Conservation (phyloP, 1,140 invertebrate genomes). For the Oryctes rhinoceros region DNA sequence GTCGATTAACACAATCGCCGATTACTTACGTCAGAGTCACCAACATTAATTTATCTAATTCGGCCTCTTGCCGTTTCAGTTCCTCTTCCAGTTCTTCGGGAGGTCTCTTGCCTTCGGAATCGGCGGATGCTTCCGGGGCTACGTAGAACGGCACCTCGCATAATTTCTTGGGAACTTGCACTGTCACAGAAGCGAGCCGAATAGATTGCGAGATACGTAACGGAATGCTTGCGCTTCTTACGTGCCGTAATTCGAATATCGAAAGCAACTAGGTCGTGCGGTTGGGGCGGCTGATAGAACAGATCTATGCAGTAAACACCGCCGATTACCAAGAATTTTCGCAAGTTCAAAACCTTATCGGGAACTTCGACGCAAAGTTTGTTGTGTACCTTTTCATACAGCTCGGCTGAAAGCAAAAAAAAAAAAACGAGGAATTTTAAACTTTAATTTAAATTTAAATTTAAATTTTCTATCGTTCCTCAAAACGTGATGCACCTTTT, state of each 20-base stretch:
- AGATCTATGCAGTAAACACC: slow-evolving; percentile 73
- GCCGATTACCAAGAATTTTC: slow-evolving; percentile 72
- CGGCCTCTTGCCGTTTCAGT: slow-evolving; percentile 75
- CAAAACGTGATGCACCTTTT: too few species aligned
- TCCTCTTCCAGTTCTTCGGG: slow-evolving; percentile 85
- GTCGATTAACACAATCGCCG: background rate
- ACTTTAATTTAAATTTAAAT: too few species aligned
- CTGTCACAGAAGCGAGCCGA: slow-evolving; percentile 59
- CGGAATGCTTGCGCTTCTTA: slow-evolving; percentile 52
- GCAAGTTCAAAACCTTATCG: slow-evolving; percentile 68
- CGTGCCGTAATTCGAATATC: slow-evolving; percentile 62
- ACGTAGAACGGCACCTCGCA: slow-evolving; percentile 71
- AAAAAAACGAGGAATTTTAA: background rate
- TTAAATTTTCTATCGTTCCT: too few species aligned
- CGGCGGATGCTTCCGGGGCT: slow-evolving; percentile 61
- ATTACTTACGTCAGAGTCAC: slow-evolving; percentile 74
- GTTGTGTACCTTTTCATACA: slow-evolving; percentile 57
- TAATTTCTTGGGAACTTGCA: slow-evolving; percentile 73
- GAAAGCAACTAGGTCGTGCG: slow-evolving; percentile 61
- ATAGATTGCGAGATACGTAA: background rate
- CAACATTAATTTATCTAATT: slow-evolving; percentile 75
- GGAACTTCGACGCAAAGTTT: slow-evolving; percentile 53
- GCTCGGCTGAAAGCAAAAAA: slow-evolving; percentile 52
- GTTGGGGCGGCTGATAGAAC: slow-evolving; percentile 73
- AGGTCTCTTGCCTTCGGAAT: slow-evolving; percentile 65